These are phyloP conservation scores for Ischnura elegans DNA, from an alignment of 2,888 invertebrate genomes.

Conservation along the genomic window DNA sequence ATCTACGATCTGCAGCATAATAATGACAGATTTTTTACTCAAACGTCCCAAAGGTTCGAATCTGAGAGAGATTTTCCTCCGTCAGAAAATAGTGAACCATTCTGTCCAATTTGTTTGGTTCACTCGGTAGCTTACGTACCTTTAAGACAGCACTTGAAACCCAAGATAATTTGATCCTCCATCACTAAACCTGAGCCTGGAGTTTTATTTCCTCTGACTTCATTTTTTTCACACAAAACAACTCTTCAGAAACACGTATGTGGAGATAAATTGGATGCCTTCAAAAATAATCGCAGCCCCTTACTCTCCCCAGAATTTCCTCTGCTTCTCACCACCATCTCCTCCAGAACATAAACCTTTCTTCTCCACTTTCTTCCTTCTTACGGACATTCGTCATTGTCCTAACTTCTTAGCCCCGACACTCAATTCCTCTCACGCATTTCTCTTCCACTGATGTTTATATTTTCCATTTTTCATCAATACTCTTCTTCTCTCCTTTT, in stretches of 20 bases:
- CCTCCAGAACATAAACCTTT: no score
- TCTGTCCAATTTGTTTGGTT: not conserved
- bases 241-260: constrained; percentile 48
- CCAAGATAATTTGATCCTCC: no score
- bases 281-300: not conserved
- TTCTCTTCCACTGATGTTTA: not conserved
- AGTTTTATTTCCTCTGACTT: not conserved
- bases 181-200: no score
- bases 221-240: not conserved
- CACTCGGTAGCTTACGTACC: not conserved
- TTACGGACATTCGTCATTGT: not conserved
- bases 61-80: no score
- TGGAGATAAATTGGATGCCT: constrained; percentile 49
- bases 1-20: no score
- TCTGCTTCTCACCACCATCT: not conserved
- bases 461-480: not conserved
- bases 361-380: not conserved
- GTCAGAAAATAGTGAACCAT: not conserved
- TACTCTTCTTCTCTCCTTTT: not conserved
- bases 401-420: not conserved
- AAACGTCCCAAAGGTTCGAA: no score
- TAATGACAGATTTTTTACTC: not conserved
- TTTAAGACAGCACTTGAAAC: not conserved
- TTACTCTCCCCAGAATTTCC: not conserved
- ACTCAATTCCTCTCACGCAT: not conserved